Conservation (phyloP, 2,797 vertebrate species). For the Pyrocephalus nanus region DNA sequence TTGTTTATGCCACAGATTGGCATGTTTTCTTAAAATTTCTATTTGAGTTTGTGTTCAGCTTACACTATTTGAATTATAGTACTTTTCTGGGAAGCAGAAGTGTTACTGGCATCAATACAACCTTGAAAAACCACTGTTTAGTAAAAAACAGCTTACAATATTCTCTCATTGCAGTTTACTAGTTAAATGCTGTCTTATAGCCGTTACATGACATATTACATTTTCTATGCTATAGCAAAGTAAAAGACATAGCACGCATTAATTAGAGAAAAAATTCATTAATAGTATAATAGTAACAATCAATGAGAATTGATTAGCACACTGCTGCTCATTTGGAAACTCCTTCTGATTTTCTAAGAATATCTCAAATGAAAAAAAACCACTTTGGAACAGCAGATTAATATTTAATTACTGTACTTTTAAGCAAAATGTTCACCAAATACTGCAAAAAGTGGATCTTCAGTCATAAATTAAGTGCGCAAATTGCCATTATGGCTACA, state of each 20-base stretch:
- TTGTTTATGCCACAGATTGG: not conserved
- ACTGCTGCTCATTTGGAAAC: slow-evolving; percentile 10
- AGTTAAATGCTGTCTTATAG: not conserved
- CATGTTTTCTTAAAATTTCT: not conserved
- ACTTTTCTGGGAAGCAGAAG: slow-evolving; percentile 16
- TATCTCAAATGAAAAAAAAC: not conserved
- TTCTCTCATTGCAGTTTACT: not conserved
- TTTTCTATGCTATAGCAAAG: not conserved
- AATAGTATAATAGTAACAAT: slow-evolving; percentile 28
- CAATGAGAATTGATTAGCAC: slow-evolving; percentile 13
- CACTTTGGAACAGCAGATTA: slow-evolving; percentile 27
- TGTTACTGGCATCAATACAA: not conserved
- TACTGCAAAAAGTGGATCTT: slow-evolving; percentile 37
- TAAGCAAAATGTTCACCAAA: slow-evolving; percentile 28
- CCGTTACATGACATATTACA: not conserved
- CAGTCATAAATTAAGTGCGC: not conserved
- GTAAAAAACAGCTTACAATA: not conserved
- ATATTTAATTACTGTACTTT: slow-evolving; percentile 46
- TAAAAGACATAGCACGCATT: not conserved
- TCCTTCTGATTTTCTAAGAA: slow-evolving; percentile 40
- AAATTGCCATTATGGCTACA: slow-evolving; percentile 47
- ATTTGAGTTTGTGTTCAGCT: slow-evolving; percentile 2
- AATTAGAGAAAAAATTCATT: slow-evolving; percentile 30
- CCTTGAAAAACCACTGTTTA: not conserved
- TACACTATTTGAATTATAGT: slow-evolving; percentile 23